Evolutionary conservation across 2,888 invertebrate species (phyloP).

Genomic region (Gibbula magus): DNA sequence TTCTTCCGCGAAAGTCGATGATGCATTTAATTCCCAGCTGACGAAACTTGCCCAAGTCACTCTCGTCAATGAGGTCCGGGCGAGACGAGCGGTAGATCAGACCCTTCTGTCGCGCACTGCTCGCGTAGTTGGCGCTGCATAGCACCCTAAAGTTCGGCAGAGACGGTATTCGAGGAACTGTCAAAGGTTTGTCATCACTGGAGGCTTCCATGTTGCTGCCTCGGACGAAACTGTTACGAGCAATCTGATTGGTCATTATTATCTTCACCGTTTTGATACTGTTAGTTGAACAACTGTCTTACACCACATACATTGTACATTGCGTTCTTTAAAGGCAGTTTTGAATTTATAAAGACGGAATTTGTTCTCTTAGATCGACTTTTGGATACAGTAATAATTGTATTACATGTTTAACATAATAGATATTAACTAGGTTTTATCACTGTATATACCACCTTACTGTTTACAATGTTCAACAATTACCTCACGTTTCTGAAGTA

Average conservation of each 20-base stretch:
- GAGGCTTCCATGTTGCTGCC: constrained; percentile 25
- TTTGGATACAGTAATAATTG: too few relatives aligned
- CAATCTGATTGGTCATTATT: neutral
- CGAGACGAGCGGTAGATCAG: constrained; percentile 64
- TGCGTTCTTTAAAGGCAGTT: too few relatives aligned
- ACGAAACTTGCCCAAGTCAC: constrained; percentile 51
- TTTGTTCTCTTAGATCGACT: too few relatives aligned
- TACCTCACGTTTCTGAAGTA: too few relatives aligned
- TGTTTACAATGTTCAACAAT: too few relatives aligned
- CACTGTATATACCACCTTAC: too few relatives aligned
- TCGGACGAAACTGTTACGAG: neutral
- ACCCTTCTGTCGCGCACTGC: constrained; percentile 12
- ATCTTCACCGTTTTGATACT: neutral
- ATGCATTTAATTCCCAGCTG: constrained; percentile 57
- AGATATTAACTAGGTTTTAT: too few relatives aligned
- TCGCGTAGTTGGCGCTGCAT: constrained; percentile 23
- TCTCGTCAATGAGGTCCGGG: constrained; percentile 58
- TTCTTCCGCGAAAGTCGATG: constrained; percentile 63
- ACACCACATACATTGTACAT: too few relatives aligned
- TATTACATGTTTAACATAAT: too few relatives aligned
- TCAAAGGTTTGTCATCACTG: constrained; percentile 7
- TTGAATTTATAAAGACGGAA: too few relatives aligned
- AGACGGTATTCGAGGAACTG: neutral
- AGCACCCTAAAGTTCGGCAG: constrained; percentile 48
- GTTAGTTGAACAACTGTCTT: neutral